A percentile compares a stretch with the other conserved stretches of the same genome.
These are phyloP conservation scores for Pachliopta kotzebuea DNA, from an alignment of 2,888 invertebrate species.

Conservation along the genomic window DNA sequence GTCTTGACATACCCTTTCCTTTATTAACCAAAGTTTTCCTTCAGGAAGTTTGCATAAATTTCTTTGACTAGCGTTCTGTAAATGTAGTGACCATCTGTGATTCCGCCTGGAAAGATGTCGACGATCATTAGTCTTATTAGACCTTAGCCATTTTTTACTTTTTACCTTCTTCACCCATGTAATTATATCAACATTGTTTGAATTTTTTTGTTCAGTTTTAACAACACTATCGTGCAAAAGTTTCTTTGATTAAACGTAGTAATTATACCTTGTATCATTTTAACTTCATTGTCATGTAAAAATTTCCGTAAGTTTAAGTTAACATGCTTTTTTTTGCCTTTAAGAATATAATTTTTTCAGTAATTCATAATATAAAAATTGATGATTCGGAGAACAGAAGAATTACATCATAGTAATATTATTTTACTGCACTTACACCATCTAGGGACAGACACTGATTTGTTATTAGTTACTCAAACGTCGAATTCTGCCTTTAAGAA, in stretches of 20 bases:
- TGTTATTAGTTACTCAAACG: background rate
- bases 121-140: background rate
- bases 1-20: too few species aligned
- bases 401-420: background rate
- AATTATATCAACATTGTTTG: background rate
- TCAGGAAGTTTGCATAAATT: too few species aligned
- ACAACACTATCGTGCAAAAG: background rate
- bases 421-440: background rate
- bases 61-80: too few species aligned
- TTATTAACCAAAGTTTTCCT: too few species aligned
- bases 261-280: background rate
- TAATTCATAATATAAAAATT: background rate
- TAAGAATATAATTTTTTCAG: too few species aligned
- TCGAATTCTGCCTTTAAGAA: background rate
- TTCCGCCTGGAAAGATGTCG: too few species aligned
- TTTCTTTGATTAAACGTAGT: background rate
- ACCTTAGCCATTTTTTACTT: background rate
- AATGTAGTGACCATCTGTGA: too few species aligned
- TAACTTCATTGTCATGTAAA: background rate
- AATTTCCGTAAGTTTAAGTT: background rate
- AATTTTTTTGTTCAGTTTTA: background rate
- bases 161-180: background rate
- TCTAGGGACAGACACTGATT: background rate
- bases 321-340: background rate
- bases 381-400: background rate